Conservation (phyloP, 1,140 invertebrate genomes). For the Bactericera cockerelli region DNA sequence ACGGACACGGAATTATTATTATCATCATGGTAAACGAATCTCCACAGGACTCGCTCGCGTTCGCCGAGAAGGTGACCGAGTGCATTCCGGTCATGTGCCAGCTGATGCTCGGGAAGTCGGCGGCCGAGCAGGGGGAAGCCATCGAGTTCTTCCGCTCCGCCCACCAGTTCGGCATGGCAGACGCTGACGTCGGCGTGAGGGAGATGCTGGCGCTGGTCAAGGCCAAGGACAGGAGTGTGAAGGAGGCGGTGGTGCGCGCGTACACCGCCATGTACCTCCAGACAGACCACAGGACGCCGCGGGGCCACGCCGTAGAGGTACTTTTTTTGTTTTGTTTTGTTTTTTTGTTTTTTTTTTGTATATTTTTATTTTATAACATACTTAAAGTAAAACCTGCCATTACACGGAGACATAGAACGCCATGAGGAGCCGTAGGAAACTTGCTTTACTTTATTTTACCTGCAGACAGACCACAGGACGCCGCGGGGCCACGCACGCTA, state of each 20-base stretch:
- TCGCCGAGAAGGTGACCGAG: conserved; percentile 17
- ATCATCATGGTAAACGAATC: too few species aligned
- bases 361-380: too few species aligned
- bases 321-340: too few species aligned
- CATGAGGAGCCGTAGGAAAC: too few species aligned
- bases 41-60: conserved; percentile 18
- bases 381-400: too few species aligned
- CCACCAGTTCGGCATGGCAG: conserved; percentile 56
- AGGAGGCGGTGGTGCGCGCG: conserved; percentile 41
- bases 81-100: conserved; percentile 15
- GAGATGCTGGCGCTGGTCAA: conserved; percentile 62
- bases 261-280: conserved; percentile 46
- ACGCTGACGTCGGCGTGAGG: conserved; percentile 49
- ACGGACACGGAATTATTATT: too few species aligned
- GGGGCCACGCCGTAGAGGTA: conserved; percentile 18
- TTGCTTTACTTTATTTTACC: conserved; percentile 33
- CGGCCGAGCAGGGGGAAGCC: conserved; percentile 64
- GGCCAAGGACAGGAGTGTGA: conserved; percentile 45
- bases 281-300: conserved; percentile 12
- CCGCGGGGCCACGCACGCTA: conserved; percentile 15
- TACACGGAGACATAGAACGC: too few species aligned
- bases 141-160: conserved; percentile 69
- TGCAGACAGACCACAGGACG: conserved; percentile 24
- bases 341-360: too few species aligned
- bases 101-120: conserved; percentile 22